A percentile compares a stretch with the other conserved stretches of the same genome.
Evolutionary conservation across 2,797 vertebrate genomes (phyloP).

Genomic region (Tokudaia muenninki): DNA sequence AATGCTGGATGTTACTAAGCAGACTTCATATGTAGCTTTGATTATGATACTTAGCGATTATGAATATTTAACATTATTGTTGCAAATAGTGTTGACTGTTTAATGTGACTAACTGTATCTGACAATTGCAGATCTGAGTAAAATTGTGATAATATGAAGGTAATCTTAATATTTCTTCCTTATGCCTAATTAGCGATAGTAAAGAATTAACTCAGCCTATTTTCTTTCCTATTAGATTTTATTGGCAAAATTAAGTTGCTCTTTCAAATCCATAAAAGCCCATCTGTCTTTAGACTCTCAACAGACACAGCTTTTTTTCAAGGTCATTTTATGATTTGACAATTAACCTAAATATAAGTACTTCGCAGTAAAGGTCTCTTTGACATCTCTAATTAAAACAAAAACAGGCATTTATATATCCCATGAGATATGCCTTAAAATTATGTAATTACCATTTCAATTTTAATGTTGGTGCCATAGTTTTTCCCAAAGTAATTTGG

Average conservation of each 20-base stretch:
- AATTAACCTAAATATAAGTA: constrained; percentile 69
- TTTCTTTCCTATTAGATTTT: constrained; percentile 76
- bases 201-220: constrained; percentile 60
- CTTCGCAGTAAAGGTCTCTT: constrained; percentile 47
- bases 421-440: background rate
- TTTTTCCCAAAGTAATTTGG: constrained; percentile 38
- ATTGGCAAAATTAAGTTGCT: constrained; percentile 67
- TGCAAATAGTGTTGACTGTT: background rate
- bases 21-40: background rate
- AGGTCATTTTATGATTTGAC: constrained; percentile 71
- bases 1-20: background rate
- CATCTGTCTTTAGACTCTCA: constrained; percentile 68
- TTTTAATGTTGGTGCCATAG: background rate
- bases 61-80: constrained; percentile 5
- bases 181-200: constrained; percentile 68
- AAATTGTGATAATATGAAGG: constrained; percentile 16
- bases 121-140: background rate
- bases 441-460: constrained; percentile 17
- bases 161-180: constrained; percentile 57
- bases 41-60: constrained; percentile 62
- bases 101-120: constrained; percentile 34
- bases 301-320: constrained; percentile 47
- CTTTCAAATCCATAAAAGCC: constrained; percentile 69
- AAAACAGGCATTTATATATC: constrained; percentile 35
- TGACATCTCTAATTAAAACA: constrained; percentile 54